These are phyloP conservation scores for Candoia aspera DNA, from an alignment of 2,113 vertebrate species.

Conservation along the genomic window DNA sequence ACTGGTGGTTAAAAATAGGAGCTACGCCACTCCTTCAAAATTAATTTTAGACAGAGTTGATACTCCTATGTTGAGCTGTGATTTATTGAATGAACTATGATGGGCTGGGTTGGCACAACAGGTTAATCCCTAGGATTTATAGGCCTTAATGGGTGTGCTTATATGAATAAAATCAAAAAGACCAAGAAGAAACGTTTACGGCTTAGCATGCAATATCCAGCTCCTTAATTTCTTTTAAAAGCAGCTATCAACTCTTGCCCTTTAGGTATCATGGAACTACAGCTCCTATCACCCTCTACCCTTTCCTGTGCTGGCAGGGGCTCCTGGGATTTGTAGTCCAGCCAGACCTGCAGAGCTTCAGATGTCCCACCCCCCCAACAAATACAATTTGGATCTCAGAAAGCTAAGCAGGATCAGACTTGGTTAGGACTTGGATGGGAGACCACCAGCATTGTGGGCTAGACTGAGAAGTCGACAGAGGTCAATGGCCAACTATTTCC, in stretches of 20 bases:
- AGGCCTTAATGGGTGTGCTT: neutral
- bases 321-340: neutral
- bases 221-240: neutral
- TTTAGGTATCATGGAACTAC: neutral
- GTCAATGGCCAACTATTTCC: no score
- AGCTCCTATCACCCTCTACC: neutral
- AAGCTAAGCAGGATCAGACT: no score
- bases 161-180: neutral
- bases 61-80: neutral
- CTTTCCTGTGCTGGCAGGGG: neutral
- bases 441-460: no score
- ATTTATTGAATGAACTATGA: neutral
- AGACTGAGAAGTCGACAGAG: no score
- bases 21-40: neutral
- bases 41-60: neutral
- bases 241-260: neutral
- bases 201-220: neutral
- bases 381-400: no score
- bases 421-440: no score
- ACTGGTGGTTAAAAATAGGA: neutral
- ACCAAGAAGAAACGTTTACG: neutral
- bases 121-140: neutral
- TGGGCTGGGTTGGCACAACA: neutral
- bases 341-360: neutral
- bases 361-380: no score